These are phyloP conservation scores for Sycophila texana DNA, from an alignment of 2,888 invertebrate species.

Conservation along the genomic window DNA sequence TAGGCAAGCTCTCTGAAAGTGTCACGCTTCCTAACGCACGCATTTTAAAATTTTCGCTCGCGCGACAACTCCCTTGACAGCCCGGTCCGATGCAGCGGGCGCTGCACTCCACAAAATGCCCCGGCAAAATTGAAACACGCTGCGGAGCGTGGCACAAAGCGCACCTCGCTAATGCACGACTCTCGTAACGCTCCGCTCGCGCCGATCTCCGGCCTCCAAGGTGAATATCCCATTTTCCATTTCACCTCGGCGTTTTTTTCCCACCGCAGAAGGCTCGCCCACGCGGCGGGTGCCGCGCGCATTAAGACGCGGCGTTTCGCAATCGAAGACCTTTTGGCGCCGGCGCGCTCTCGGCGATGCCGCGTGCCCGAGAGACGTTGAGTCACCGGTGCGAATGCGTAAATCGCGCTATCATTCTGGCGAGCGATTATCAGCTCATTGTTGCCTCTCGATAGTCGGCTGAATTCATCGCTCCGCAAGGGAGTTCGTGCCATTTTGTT, in stretches of 20 bases:
- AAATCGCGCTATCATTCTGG: not conserved
- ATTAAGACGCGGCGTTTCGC: slow-evolving; percentile 5
- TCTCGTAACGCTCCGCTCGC: not conserved
- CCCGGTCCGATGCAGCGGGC: no score
- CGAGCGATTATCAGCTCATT: not conserved
- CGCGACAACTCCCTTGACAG: no score
- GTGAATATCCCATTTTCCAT: not conserved
- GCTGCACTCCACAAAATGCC: no score
- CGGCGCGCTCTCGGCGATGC: slow-evolving; percentile 11
- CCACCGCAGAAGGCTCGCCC: not conserved
- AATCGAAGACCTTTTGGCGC: slow-evolving; percentile 29
- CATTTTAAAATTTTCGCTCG: no score
- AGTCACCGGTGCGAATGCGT: not conserved
- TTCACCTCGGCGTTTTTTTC: not conserved
- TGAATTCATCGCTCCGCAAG: no score
- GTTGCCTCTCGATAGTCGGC: not conserved
- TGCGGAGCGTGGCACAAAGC: no score
- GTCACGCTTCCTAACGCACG: no score
- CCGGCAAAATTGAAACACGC: no score
- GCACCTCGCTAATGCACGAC: no score
- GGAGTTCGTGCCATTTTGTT: no score
- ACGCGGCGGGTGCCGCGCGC: not conserved
- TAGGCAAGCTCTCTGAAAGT: no score
- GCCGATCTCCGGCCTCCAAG: not conserved
- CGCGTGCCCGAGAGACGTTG: not conserved